Conservation (phyloP, 2,888 invertebrate genomes). For the Cephus nigrinus region DNA sequence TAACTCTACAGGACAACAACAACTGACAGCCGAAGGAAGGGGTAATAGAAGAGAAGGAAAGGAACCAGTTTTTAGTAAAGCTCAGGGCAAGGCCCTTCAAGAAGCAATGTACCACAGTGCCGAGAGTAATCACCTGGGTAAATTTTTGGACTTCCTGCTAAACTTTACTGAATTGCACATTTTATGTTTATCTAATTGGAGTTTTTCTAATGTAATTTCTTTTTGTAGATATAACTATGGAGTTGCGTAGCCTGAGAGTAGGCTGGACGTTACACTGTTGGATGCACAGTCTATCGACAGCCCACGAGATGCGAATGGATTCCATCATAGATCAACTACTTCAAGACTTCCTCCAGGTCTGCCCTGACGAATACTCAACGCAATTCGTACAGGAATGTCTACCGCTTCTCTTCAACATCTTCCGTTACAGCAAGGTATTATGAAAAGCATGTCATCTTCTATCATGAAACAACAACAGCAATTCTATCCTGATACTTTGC, state of each 20-base stretch:
- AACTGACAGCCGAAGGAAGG: constrained; percentile 62
- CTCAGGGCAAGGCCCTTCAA: constrained; percentile 85
- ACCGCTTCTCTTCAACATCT: constrained; percentile 88
- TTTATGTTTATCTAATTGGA: not conserved
- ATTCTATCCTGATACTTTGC: constrained; percentile 15
- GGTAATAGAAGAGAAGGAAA: constrained; percentile 54
- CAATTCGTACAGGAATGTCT: constrained; percentile 92
- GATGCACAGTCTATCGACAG: constrained; percentile 89
- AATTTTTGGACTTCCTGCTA: constrained; percentile 19
- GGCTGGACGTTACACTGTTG: constrained; percentile 94
- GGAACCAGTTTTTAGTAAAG: constrained; percentile 74
- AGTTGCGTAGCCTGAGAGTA: constrained; percentile 85
- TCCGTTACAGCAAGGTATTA: constrained; percentile 86
- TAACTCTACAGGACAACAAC: constrained; percentile 59
- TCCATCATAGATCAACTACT: constrained; percentile 88
- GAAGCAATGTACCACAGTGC: constrained; percentile 96
- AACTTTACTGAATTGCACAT: constrained; percentile 6
- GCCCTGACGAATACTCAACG: constrained; percentile 88
- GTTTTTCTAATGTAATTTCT: not conserved
- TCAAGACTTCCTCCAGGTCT: constrained; percentile 90
- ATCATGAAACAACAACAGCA: not conserved
- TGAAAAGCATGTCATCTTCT: not conserved
- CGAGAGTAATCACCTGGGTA: constrained; percentile 88
- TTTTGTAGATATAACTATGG: constrained; percentile 83
- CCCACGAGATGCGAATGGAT: constrained; percentile 85